Conservation (phyloP, 2,888 invertebrate species). For the Anodontia alba region DNA sequence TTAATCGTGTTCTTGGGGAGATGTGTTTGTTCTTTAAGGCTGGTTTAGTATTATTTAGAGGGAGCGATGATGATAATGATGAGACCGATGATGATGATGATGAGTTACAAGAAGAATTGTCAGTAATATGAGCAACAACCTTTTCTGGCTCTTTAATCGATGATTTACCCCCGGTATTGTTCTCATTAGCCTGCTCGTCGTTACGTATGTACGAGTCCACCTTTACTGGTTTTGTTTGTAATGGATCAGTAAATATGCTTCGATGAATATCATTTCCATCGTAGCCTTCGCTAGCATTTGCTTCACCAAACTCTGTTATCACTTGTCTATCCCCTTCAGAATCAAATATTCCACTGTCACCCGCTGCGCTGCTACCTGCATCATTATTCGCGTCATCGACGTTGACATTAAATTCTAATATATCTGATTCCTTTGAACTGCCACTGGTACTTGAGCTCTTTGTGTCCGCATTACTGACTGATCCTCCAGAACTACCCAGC, state of each 20-base stretch:
- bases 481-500: slow-evolving; percentile 64
- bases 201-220: too few species aligned
- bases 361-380: not conserved
- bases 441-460: slow-evolving; percentile 19
- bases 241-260: slow-evolving; percentile 5
- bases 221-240: not conserved
- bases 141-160: not conserved
- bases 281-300: not conserved
- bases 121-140: not conserved
- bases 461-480: not conserved
- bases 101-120: not conserved
- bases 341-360: slow-evolving; percentile 14
- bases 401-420: not conserved
- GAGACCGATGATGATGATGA: too few species aligned
- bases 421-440: not conserved
- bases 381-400: not conserved
- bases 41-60: not conserved
- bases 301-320: not conserved
- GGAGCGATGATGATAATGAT: not conserved
- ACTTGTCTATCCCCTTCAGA: not conserved
- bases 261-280: not conserved
- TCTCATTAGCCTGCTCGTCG: too few species aligned
- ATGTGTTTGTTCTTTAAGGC: not conserved
- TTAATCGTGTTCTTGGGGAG: not conserved
- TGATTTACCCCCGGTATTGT: too few species aligned